Base-by-base conservation (phyloP, 2,113 vertebrate species). In the Pholis gunnellus region DNA sequence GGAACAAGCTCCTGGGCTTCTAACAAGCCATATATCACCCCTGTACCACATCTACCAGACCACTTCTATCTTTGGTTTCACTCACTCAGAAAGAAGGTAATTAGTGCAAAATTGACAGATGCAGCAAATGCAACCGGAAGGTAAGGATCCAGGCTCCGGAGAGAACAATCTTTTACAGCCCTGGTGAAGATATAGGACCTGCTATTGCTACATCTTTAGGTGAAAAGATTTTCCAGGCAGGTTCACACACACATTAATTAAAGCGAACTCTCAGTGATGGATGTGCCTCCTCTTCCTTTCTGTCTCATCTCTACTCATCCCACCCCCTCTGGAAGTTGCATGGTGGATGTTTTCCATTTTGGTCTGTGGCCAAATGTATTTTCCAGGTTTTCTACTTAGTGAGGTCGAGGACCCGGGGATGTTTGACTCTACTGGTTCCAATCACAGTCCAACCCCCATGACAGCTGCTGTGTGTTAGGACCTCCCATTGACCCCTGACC, bases 381-480 rank as follows among this genome's bases (percentile, higher is more conserved):
- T 94, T 94, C 94, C 93, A 94, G 95, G 91, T 96, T 94, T 93
- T 95, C 93, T 84, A 93, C 89, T 95, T 93, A 93, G 90, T 78
- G 78, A 93, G 93, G 93, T 93, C 78, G 73, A 86, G 86, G 84
- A 90, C 93, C 86, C 81, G n/a, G 87, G 89, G 92, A 95, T 93
- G 93, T 93, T 95, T 91, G 94, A 93, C 93, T 88, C 85, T 72
- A 84, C 90, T 94, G 93, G 93, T 95, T 95, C 92, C 93, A 95
- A 94, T 96, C 93, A 94, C 85, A 76, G 85, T 93, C 77, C 69
- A 67, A 73, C 79, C 83, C 77, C 82, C 89, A 89, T 79, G 85
- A 91, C 96, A 97, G 96, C 95, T 89, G 93, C 87, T 96, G 91
- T 85, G 88, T 94, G 95, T 97, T 96, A 96, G 96, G 93, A 92